These are phyloP conservation scores for Oceanodroma tethys DNA, from an alignment of 2,113 vertebrate genomes.

Conservation along the genomic window DNA sequence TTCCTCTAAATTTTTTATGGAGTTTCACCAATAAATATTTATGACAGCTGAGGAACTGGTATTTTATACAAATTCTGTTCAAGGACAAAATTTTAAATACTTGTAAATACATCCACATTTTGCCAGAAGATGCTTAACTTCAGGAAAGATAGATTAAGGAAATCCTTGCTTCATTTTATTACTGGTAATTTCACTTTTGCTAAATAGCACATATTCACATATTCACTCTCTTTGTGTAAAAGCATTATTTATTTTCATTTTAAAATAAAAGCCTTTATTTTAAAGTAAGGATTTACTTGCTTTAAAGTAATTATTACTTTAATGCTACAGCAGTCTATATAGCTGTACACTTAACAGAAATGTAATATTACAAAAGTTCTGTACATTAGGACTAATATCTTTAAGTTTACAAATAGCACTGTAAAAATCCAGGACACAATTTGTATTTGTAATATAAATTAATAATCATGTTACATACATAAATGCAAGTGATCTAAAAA, in stretches of 20 bases:
- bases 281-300: background rate
- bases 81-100: background rate
- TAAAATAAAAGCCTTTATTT: background rate
- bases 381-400: background rate
- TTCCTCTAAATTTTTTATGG: background rate
- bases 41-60: background rate
- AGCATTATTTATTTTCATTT: background rate
- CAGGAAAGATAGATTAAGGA: background rate
- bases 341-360: slow-evolving; percentile 18
- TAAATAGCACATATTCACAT: background rate
- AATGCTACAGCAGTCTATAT: background rate
- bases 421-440: slow-evolving; percentile 17
- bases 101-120: background rate
- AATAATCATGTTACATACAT: background rate
- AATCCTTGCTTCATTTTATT: background rate
- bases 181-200: background rate
- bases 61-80: background rate
- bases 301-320: background rate
- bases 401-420: slow-evolving; percentile 44
- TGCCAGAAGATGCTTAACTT: background rate
- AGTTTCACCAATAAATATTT: background rate
- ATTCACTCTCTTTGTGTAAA: background rate
- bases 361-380: background rate
- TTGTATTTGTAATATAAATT: slow-evolving; percentile 17
- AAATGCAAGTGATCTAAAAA: slow-evolving; percentile 38